phyloP scores from a whole-genome alignment of 23 tunicate genomes.

The Ciona savignyi region DNA sequence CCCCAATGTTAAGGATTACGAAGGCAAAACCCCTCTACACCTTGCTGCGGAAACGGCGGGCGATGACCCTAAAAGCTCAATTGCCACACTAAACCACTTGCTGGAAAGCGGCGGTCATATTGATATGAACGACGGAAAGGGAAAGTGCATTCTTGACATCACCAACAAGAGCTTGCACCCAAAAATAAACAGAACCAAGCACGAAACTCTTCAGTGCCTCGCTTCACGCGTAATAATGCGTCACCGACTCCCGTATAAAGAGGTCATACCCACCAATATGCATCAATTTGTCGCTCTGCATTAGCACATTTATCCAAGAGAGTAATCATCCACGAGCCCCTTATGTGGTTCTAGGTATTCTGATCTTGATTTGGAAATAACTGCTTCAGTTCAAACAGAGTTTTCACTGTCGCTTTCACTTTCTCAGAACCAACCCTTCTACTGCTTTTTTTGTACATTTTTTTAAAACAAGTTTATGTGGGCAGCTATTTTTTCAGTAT shows the following conservation, averaged over 20 bases:
- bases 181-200: conserved; percentile 20
- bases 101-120: conserved; percentile 39
- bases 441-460: too few species aligned
- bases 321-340: too few species aligned
- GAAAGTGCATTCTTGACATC: conserved; percentile 20
- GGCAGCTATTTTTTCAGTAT: too few species aligned
- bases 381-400: too few species aligned
- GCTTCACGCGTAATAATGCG: conserved; percentile 43
- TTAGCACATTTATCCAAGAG: too few species aligned
- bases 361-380: too few species aligned
- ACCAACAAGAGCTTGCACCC: conserved; percentile 4
- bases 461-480: too few species aligned
- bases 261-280: neutral
- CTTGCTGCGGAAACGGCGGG: conserved; percentile 41
- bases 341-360: too few species aligned
- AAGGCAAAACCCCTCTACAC: conserved; percentile 60
- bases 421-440: too few species aligned
- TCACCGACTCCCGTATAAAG: neutral
- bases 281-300: neutral
- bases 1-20: conserved; percentile 54
- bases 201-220: conserved; percentile 59
- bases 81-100: conserved; percentile 18
- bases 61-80: conserved; percentile 3
- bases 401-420: too few species aligned
- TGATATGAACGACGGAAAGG: conserved; percentile 33